Evolutionary conservation across 2,797 vertebrate genomes (phyloP), one percentile per base, ranked within the genome.

Genomic region (Karalla daura): DNA sequence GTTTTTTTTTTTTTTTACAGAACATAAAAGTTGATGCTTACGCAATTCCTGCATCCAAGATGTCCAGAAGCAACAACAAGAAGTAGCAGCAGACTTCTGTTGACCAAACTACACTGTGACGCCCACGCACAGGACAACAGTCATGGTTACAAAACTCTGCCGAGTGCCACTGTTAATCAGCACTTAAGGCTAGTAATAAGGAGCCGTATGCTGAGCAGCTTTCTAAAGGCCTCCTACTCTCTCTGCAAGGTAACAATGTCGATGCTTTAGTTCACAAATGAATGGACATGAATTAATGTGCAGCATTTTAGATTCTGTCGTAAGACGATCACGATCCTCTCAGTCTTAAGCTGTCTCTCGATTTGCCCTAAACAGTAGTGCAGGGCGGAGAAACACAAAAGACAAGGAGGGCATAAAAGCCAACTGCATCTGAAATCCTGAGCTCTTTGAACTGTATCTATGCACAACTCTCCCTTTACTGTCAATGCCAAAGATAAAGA

Each of bases 371-470:
- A 52, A 66, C 50, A 63, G 25, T 15, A 54, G 14, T 2, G 2
- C 47, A 32, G 3, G 46, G 55, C 2, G 41, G 37, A 53, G n/a
- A 27, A 60, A 58, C 17, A 66, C 43, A 7, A 49, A 27, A 69
- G 14, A 27, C 5, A n/a, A 61, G 14, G 24, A n/a, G 44, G 25
- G 21, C 13, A 30, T 30, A 41, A 58, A 62, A 60, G 52, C 61
- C 23, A 45, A 28, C 28, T 51, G 39, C 28, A 55, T 51, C 14
- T 44, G 13, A 67, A 33, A 51, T 43, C 35, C 27, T 30, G 36
- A 49, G n/a, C 17, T 65, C 46, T 43, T 35, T 59, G 14, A 56
- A 52, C n/a, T n/a, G n/a, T n/a, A n/a, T n/a, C n/a, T n/a, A n/a
- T n/a, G n/a, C n/a, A n/a, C n/a, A n/a, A n/a, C n/a, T n/a, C n/a